Base-by-base conservation (phyloP, 2,113 vertebrate species). In the Bothrops jararaca region DNA sequence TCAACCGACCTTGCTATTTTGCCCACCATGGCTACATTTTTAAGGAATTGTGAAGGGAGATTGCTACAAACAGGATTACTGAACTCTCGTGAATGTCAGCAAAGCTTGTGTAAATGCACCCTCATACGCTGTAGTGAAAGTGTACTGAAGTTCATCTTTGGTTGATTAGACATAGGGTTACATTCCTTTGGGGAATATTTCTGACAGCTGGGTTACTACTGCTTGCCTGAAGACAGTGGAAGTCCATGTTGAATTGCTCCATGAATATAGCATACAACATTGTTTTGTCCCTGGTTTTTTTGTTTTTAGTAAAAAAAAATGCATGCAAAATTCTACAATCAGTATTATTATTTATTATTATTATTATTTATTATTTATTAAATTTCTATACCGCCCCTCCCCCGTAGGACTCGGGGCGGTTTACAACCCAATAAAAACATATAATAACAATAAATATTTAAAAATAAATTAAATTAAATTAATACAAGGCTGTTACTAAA, bases 1-100 rank as follows among this genome's bases (percentile, higher is more conserved):
- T 92, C 90, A 91, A 50, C 92, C 92, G 92, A 93, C 93, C 86
- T 94, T 88, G 54, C 89, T 80, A 93, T 92, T 95, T 94, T 64
- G 92, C 85, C 89, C 91, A 89, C 94, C 50, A 42, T 50, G 48
- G 86, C 89, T 24, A 56, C 92, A 60, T 91, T 96, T 92, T 90
- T 74, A 88, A 95, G 88, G 91, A 93, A 64, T 29, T 91, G 91
- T 85, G 88, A 60, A 52, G 24, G 90, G 92, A 96, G 94, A 94
- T 0, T 69, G 74, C 93, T 52, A n/a, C 52, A 56, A 88, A 95
- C 89, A 91, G 48, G 57, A 54, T 58, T 58, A 29, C 90, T 48
- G 24, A 18, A 29, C 85, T 95, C 91, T 88, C 93, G 80, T 9
- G 0, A 15, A 94, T 91, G 91, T 94, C 94, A 95, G 92, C 85